Percentiles rank a stretch among this genome's conserved stretches.
These are phyloP conservation scores for Coenonympha arcania DNA, from an alignment of 2,888 invertebrate genomes.

Conservation along the genomic window DNA sequence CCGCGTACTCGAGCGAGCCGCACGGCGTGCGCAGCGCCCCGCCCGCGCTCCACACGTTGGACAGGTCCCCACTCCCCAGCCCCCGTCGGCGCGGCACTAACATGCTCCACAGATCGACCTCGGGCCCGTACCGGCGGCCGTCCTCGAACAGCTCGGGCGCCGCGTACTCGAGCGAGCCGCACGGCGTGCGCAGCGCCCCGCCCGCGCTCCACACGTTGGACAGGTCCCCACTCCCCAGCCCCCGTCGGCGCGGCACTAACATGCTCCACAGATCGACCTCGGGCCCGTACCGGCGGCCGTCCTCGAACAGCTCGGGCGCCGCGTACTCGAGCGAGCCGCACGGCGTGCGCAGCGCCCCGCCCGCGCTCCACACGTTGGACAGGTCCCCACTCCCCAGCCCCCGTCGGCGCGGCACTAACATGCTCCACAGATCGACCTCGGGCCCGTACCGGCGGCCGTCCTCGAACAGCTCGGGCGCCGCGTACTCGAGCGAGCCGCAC, in stretches of 20 bases:
- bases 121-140: slow-evolving; percentile 80
- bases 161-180: slow-evolving; percentile 87
- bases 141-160: slow-evolving; percentile 82
- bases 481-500: slow-evolving; percentile 86
- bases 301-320: slow-evolving; percentile 83
- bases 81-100: too few species aligned
- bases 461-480: slow-evolving; percentile 82
- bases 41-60: slow-evolving; percentile 77
- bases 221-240: too few species aligned
- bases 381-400: too few species aligned
- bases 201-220: slow-evolving; percentile 78
- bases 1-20: slow-evolving; percentile 87
- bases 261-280: too few species aligned
- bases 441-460: too few species aligned
- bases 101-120: slow-evolving; percentile 86
- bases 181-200: slow-evolving; percentile 80
- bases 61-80: too few species aligned
- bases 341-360: slow-evolving; percentile 79
- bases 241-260: too few species aligned
- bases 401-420: too few species aligned
- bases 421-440: too few species aligned
- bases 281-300: too few species aligned
- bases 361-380: slow-evolving; percentile 78
- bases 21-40: slow-evolving; percentile 82
- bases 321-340: slow-evolving; percentile 87